Percentiles rank a stretch among this genome's conserved stretches.
phyloP scores from a whole-genome alignment of 2,888 invertebrate genomes.

The Noctua pronuba region DNA sequence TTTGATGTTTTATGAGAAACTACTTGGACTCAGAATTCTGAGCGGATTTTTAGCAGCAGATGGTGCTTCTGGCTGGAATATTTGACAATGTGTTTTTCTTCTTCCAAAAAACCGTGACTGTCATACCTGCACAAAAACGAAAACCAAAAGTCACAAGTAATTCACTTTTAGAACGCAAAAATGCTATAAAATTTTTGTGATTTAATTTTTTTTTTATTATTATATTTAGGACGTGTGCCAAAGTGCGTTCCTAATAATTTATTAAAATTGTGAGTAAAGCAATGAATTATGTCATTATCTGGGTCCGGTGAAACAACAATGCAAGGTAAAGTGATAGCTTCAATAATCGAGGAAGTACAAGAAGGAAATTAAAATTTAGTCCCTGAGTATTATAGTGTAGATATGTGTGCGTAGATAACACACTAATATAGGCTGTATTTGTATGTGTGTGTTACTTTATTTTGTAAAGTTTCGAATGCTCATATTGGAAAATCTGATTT shows the following conservation, averaged over 20 bases:
- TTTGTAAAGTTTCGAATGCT: too few relatives aligned
- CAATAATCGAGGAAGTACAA: neutral
- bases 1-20: constrained; percentile 7
- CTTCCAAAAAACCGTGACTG: constrained; percentile 52
- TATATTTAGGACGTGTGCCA: constrained; percentile 27
- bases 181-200: constrained; percentile 59
- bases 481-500: too few relatives aligned
- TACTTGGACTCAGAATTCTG: constrained; percentile 29
- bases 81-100: constrained; percentile 33
- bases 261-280: constrained; percentile 55
- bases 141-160: constrained; percentile 41
- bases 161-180: constrained; percentile 63
- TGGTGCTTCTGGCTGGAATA: constrained; percentile 57
- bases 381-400: too few relatives aligned
- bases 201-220: constrained; percentile 9
- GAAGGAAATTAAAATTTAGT: too few relatives aligned
- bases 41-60: constrained; percentile 9
- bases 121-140: constrained; percentile 47
- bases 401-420: too few relatives aligned
- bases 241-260: constrained; percentile 18
- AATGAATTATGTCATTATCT: constrained; percentile 70
- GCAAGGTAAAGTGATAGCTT: constrained; percentile 54
- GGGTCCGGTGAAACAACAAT: constrained; percentile 66
- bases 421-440: too few relatives aligned
- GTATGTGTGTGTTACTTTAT: too few relatives aligned